Base-by-base conservation (phyloP, 2,797 vertebrate species). In the Poeciliopsis gracilis region DNA sequence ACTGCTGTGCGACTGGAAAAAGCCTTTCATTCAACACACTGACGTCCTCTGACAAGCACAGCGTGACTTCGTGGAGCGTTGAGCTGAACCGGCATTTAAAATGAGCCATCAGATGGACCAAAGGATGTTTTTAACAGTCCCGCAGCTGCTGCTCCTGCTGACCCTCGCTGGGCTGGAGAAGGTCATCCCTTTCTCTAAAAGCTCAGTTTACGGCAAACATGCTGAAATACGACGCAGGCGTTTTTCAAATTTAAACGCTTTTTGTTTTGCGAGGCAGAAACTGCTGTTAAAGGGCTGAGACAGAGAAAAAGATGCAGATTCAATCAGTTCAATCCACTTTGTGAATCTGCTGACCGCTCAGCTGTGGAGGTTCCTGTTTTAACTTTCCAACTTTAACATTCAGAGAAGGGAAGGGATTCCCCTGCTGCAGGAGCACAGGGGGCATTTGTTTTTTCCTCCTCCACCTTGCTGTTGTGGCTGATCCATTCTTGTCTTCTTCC, bases 401-500 rank as follows among this genome's bases (percentile, higher is more conserved):
- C 67, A 46, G 6, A 55, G 51, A 72, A 45, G 7, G 47, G 33
- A 73, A 85, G 80, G 81, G 85, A 73, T 82, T 85, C 82, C 81
- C 84, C 82, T 23, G 5, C 73, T 70, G 80, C 18, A 70, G 41
- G 41, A 77, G 80, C 73, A 75, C 63, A 61, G 77, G 51, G 59
- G 66, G 49, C 4, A n/a, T 20, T 81, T 92, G 87, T 89, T 90
- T 89, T 86, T 92, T 86, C 87, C 85, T 84, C 72, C 66, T 66
- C 41, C 2, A 2, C 12, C 75, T 86, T 72, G 61, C 73, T 80
- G 86, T 57, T 74, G 79, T 59, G 10, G 74, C 73, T 86, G 89
- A 89, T 87, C 86, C 83, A 90, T 91, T 93, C 88, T 92, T 84
- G 82, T 81, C 72, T 23, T 33, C 12, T 91, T 91, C 86, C 88